Evolutionary conservation across 2,797 vertebrate genomes (phyloP).

Genomic region (Pipistrellus pipistrellus): DNA sequence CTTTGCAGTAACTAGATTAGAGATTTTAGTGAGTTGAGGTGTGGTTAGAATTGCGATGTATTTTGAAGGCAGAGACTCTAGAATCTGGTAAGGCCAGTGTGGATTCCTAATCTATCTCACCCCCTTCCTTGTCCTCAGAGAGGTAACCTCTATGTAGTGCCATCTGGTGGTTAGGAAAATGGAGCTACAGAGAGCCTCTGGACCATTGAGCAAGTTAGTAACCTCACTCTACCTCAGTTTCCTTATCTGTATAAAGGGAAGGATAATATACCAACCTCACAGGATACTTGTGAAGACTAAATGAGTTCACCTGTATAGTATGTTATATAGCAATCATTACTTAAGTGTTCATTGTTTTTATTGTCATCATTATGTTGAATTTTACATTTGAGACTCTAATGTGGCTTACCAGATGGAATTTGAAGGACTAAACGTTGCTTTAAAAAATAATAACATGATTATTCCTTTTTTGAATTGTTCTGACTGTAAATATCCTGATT

Average conservation of each 20-base stretch:
- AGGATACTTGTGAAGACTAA: not conserved
- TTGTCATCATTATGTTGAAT: not conserved
- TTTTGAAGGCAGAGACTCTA: not conserved
- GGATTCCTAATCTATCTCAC: not conserved
- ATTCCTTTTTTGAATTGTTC: not conserved
- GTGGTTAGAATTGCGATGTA: not conserved
- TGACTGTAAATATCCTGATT: not conserved
- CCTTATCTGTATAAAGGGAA: not conserved
- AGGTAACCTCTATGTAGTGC: too few relatives aligned
- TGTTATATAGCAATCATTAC: not conserved
- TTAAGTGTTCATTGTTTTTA: not conserved
- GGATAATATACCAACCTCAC: not conserved
- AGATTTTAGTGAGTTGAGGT: not conserved
- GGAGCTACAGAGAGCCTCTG: not conserved
- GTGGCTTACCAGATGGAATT: not conserved
- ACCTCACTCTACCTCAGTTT: not conserved
- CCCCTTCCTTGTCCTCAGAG: not conserved
- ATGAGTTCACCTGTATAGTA: not conserved
- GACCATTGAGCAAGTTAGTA: not conserved
- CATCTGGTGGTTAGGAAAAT: not conserved
- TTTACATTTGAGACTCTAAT: not conserved
- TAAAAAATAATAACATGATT: conserved; percentile 2
- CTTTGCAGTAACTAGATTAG: not conserved
- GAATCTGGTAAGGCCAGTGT: not conserved
- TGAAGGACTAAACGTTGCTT: not conserved